A percentile compares a stretch with the other conserved stretches of the same genome.
Conservation (phyloP, 2,113 vertebrate species). For the Chloroceryle aenea region DNA sequence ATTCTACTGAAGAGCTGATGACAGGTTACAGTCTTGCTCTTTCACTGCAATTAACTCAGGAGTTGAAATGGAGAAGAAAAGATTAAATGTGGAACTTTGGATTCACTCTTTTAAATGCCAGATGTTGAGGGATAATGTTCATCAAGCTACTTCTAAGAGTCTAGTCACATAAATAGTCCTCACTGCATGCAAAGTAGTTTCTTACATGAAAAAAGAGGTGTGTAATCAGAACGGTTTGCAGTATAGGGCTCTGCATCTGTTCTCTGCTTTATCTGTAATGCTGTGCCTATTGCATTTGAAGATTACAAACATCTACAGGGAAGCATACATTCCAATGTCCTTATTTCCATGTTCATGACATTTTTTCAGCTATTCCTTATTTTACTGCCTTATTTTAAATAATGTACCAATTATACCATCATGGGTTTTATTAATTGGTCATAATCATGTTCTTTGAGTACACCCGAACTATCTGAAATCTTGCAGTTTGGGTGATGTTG, state of each 20-base stretch:
- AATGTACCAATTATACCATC: too few species aligned
- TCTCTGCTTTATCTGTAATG: neutral
- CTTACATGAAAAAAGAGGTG: neutral
- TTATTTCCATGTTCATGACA: neutral
- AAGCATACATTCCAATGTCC: neutral
- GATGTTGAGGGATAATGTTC: neutral
- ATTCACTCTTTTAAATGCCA: neutral
- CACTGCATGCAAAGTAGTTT: neutral
- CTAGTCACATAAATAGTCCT: neutral
- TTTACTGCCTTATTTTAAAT: neutral
- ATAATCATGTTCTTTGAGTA: neutral
- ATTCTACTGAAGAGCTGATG: slow-evolving; percentile 2
- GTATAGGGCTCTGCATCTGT: neutral
- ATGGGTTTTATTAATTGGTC: neutral
- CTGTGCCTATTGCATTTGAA: neutral
- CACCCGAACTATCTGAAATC: neutral
- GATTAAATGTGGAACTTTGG: neutral
- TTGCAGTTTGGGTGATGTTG: neutral
- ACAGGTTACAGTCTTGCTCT: neutral
- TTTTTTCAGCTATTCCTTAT: neutral
- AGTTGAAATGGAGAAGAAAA: neutral
- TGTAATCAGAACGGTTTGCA: neutral
- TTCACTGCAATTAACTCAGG: neutral
- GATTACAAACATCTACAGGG: neutral
- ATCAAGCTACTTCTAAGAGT: slow-evolving; percentile 4